Base-by-base conservation (phyloP, 2,888 invertebrate genomes). In the Camptogramma bilineatum region DNA sequence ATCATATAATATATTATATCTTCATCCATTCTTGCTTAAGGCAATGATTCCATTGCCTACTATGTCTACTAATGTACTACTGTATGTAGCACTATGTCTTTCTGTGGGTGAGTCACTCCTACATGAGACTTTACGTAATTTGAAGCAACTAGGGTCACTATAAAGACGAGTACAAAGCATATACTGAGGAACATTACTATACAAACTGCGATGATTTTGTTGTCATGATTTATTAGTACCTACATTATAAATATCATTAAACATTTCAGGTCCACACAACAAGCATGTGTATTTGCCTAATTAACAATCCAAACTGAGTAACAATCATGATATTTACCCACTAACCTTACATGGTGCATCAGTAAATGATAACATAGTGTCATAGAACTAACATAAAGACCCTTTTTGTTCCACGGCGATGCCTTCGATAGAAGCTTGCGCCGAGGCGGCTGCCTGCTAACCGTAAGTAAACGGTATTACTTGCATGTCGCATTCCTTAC, bases 351-450 rank as follows among this genome's bases (percentile, higher is more conserved):
- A 39, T 68, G 70, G 75, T 71, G 68, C 71, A 72, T 82, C 84
- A 82, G 87, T 81, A 83, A 89, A 88, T 88, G 88, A 87, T 88
- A 88, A 88, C 85, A 86, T 69, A 67, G 72, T 77, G 75, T 74
- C 71, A 65, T 62, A 63, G 65, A 63, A 68, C 74, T 82, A 83
- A 83, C 75, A 71, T 73, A 73, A 73, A 71, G 72, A 66, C 70
- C 71, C 75, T 83, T 88, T 80, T 87, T 85, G 76, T 84, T 82
- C 79, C 84, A 80, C 83, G 81, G 72, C 77, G 78, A 79, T 78
- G 83, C 82, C 81, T 77, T 72, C 85, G 50, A 73, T 77, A 90
- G 90, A 89, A 74, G 82, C 79, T 73, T 86, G 88, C 84, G 85
- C 82, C 81, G 85, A 81, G 82, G 78, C 77, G 82, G 81, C 83